Base-by-base conservation (phyloP, 2,113 vertebrate genomes). In the Cathartes aura region DNA sequence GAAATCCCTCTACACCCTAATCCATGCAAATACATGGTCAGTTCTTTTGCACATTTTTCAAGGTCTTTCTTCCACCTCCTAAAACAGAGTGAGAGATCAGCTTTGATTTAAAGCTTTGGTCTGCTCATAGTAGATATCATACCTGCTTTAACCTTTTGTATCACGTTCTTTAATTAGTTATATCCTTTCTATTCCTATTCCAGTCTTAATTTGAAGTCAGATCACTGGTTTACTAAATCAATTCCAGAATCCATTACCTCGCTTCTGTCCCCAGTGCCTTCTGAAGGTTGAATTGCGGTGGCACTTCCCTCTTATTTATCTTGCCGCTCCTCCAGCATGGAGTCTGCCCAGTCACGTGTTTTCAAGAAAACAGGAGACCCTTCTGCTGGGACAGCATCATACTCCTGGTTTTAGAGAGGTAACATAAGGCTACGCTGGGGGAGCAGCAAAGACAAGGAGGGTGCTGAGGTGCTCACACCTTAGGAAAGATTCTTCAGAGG, bases 171-270 rank as follows among this genome's bases (percentile, higher is more conserved):
- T 97, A 96, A 91, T 97, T 96, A 97, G 55, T 75, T 91, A 22
- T 66, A 72, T 58, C 59, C 63, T 95, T 97, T 95, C 71, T 97
- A 36, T 96, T 96, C 63, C 24, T 81, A 32, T 91, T 96, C 45
- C 82, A 86, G 88, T 91, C 81, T 96, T 97, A 94, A 96, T 97
- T 96, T 96, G 96, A 96, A 96, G 74, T 94, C 81, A 84, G 53
- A 73, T 96, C 71, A 64, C 81, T 63, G 24, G n/a, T 96, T 96
- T 95, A 75, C 83, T 84, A 73, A 96, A 93, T 94, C 91, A 95
- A 59, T 94, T 96, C 60, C 62, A 84, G 84, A 97, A 92, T 91
- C 93, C 24, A 92, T 93, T 93, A 91, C 42, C 64, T 94, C 0
- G 1, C 38, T 89, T 30, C 56, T 94, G 34, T 96, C 84, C 94